Base-by-base conservation (phyloP, 2,113 vertebrate species). In the Carollia perspicillata region DNA sequence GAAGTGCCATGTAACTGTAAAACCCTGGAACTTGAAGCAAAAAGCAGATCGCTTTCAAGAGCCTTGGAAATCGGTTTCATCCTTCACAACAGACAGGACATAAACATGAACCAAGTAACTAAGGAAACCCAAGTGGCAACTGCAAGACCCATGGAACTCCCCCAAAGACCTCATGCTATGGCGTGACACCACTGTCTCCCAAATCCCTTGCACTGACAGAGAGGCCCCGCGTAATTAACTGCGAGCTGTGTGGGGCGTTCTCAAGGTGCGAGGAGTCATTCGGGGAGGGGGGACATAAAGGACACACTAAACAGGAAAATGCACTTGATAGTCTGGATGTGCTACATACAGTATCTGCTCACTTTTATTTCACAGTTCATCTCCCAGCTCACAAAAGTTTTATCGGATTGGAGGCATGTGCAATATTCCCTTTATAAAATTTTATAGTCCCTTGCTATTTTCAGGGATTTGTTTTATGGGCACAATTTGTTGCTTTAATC, bases 401-500 rank as follows among this genome's bases (percentile, higher is more conserved):
- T 98, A 98, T 98, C 97, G 10, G 97, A 98, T 97, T 97, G 97
- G 96, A 98, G 93, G 95, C 98, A 98, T 97, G 98, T 97, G 97
- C 97, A 98, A 97, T 97, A 98, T 97, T 98, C 97, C 98, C 97
- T 98, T 98, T 98, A 98, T 98, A 98, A 98, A 98, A 98, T 98
- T 98, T 98, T 98, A 98, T 97, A 97, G 97, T 98, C 96, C 98
- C 97, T 95, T 98, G 97, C 98, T 98, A 98, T 98, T 98, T 97
- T 98, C 98, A 96, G 96, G 89, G 92, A 93, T 98, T 98, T 98
- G 98, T 98, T 99, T 99, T 98, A 99, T 98, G 97, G 98, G 98
- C 98, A 98, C 98, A 98, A 98, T 98, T 98, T 98, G 98, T 98
- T 98, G 97, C 97, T 98, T 98, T 98, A 98, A 98, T 98, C 97